Conservation (phyloP, 1,140 invertebrate species). For the Scaptomyza pallida region DNA sequence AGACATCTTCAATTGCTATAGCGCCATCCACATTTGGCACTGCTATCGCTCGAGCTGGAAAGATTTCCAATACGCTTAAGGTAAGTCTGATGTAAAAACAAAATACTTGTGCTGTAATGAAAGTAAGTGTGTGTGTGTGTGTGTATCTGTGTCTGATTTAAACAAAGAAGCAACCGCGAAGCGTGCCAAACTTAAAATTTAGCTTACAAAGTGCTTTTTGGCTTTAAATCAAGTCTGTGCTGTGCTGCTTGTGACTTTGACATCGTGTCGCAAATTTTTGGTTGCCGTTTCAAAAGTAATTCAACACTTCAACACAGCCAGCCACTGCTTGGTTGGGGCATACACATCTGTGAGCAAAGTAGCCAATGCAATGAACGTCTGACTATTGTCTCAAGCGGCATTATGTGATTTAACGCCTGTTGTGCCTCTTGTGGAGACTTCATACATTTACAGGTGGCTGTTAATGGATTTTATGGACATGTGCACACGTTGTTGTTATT, state of each 20-base stretch:
- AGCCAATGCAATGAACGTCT: constrained; percentile 37
- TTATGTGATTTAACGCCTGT: constrained; percentile 42
- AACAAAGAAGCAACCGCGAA: constrained; percentile 43
- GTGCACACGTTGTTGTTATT: constrained; percentile 18
- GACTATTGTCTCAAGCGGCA: constrained; percentile 41
- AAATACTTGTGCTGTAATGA: constrained; percentile 3
- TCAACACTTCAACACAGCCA: constrained; percentile 31
- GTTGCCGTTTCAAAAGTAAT: constrained; percentile 56
- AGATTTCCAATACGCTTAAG: constrained; percentile 86
- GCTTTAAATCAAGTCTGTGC: constrained; percentile 39
- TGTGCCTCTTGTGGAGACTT: constrained; percentile 14
- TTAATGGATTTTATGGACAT: constrained; percentile 69
- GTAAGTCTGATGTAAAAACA: constrained; percentile 66
- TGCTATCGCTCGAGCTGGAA: constrained; percentile 86
- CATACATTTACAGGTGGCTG: constrained; percentile 70
- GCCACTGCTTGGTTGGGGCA: constrained; percentile 5
- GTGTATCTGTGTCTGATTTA: constrained; percentile 7
- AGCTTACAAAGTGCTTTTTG: constrained; percentile 55
- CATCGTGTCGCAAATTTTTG: constrained; percentile 70
- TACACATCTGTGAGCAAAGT: constrained; percentile 20
- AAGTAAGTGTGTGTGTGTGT: background rate
- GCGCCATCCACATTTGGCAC: constrained; percentile 86
- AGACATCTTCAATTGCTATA: constrained; percentile 81
- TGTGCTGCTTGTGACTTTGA: constrained; percentile 56
- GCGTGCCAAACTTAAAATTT: constrained; percentile 56